Evolutionary conservation across 1,140 invertebrate species (phyloP), one percentile per base, ranked within the genome.

Genomic region (Choristoneura fumiferana): DNA sequence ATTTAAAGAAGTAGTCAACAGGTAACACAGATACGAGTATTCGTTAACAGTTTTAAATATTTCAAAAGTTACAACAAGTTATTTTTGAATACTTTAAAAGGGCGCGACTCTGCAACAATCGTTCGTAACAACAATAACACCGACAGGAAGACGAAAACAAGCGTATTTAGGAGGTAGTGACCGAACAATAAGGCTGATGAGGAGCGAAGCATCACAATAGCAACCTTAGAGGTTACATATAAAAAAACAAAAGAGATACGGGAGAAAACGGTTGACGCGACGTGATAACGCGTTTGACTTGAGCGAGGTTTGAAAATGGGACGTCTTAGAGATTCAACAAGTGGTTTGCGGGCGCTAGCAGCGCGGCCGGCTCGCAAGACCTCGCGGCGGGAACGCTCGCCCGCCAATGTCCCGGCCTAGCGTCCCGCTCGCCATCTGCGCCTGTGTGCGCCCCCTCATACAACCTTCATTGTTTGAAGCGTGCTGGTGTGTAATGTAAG

Each of bases 1-100:
- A 78, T 67, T 55, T 64, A 78, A 81, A 78, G 79, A 86, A 83
- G 62, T 85, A 86, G 81, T 85, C 75, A 88, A 88, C 83, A 88
- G 82, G 75, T 88, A 88, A 86, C 81, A 87, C 78, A 87, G 84
- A 80, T 80, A 76, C 67, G 81, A 84, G 78, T 82, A 80, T 78
- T 76, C 58, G 81, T 82, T 78, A 85, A 86, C 76, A 82, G 76
- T 78, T 59, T 60, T 78, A 83, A 81, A 84, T 78, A 81, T 81
- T 80, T 82, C 69, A 83, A 84, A 84, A 84, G 71, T 83, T 76
- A 76, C 73, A 84, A 87, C 80, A 78, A 84, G 63, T 69, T 70
- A 72, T 69, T 49, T 10, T 17, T 49, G 43, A 49, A 49, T 22
- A 49, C 43, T 49, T 49, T 33, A 49, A 29, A 29, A 49, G 65